These are phyloP conservation scores for Phymatocera aterrima DNA, from an alignment of 2,888 invertebrate species.

Conservation along the genomic window DNA sequence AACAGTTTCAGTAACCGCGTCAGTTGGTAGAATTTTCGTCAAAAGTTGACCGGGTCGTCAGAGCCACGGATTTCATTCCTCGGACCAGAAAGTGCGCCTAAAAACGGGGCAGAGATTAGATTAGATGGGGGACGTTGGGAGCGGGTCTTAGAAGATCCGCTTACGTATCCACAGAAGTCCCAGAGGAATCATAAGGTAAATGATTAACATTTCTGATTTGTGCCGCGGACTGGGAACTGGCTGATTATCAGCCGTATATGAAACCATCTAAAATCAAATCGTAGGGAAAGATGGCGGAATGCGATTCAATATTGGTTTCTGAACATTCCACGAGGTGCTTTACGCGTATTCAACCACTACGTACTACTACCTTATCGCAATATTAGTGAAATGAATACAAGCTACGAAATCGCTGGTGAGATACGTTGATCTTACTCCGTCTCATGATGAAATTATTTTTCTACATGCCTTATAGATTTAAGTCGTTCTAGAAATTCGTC, in stretches of 20 bases:
- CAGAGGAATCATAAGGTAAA: background rate
- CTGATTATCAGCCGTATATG: background rate
- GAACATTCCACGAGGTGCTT: background rate
- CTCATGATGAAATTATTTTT: too few species aligned
- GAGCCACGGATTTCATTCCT: slow-evolving; percentile 8
- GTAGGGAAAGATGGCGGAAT: background rate
- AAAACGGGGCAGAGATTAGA: slow-evolving; percentile 14
- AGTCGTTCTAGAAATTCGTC: too few species aligned
- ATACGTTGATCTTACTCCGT: background rate
- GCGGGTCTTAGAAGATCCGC: slow-evolving; percentile 5
- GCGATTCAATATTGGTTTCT: background rate
- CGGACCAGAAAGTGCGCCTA: background rate
- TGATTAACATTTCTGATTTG: slow-evolving; percentile 14
- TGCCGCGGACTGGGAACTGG: background rate
- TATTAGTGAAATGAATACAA: background rate
- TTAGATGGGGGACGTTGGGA: background rate
- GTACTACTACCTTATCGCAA: background rate
- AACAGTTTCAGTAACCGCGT: background rate
- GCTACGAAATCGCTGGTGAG: background rate
- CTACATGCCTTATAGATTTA: too few species aligned
- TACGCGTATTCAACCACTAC: background rate
- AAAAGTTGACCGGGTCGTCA: slow-evolving; percentile 4
- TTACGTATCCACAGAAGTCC: background rate
- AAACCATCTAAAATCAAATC: background rate
- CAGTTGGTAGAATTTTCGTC: background rate